These are phyloP conservation scores for Eulacestoma nigropectus DNA, from an alignment of 2,113 vertebrate genomes.

Conservation along the genomic window DNA sequence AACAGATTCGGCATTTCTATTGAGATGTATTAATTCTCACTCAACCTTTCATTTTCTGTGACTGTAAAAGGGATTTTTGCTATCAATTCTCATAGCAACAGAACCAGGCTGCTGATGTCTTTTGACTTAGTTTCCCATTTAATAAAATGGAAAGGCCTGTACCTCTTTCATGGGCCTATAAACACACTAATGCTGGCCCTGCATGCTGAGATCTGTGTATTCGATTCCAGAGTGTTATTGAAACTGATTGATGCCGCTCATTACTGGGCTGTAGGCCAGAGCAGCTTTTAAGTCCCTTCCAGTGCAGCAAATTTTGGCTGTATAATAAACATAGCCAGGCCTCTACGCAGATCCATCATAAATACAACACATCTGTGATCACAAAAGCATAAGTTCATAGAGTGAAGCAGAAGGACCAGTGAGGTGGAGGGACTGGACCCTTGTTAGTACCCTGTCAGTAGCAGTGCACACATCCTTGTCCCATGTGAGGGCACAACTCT, in stretches of 20 bases:
- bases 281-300: neutral
- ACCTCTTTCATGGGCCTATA: neutral
- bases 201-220: neutral
- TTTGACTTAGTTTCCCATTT: constrained; percentile 42
- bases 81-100: neutral
- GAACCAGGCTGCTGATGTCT: neutral
- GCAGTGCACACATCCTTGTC: neutral
- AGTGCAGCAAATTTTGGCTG: neutral
- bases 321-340: neutral
- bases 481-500: neutral
- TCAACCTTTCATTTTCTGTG: neutral
- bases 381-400: neutral
- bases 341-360: neutral
- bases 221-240: neutral
- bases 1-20: neutral
- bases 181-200: neutral
- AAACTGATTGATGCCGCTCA: constrained; percentile 19
- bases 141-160: neutral
- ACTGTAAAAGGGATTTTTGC: neutral
- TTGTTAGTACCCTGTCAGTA: neutral
- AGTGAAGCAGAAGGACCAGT: neutral
- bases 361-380: neutral
- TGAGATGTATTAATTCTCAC: neutral
- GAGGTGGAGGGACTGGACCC: neutral
- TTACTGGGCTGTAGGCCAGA: constrained; percentile 1